Conservation (phyloP, 2,797 vertebrate genomes). For the Parotocinclus haroldoi region DNA sequence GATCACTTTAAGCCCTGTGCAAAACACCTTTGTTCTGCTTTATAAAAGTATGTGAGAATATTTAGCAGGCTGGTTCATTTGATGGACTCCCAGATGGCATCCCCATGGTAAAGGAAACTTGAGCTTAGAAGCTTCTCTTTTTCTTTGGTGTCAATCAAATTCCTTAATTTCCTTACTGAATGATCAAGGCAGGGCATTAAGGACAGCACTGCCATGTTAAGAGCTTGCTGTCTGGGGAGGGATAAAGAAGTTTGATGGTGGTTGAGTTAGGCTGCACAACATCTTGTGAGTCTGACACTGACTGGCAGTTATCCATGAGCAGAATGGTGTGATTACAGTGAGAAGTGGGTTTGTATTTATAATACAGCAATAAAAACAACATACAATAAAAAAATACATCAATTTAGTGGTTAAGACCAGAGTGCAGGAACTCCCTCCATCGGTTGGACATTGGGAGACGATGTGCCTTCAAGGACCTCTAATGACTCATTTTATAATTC, state of each 20-base stretch:
- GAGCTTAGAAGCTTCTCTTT: slow-evolving; percentile 43
- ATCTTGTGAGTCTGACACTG: background rate
- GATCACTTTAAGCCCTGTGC: slow-evolving; percentile 45
- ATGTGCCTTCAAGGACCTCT: too few species aligned
- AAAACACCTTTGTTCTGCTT: slow-evolving; percentile 45
- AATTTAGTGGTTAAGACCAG: too few species aligned
- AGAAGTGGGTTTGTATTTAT: too few species aligned
- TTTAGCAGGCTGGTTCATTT: slow-evolving; percentile 37
- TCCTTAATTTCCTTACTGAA: slow-evolving; percentile 53
- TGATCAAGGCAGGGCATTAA: slow-evolving; percentile 58
- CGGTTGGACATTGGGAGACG: too few species aligned
- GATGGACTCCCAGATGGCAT: slow-evolving; percentile 39
- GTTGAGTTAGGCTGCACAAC: background rate
- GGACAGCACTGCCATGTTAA: slow-evolving; percentile 43
- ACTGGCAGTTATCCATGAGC: background rate
- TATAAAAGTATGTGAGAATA: slow-evolving; percentile 51
- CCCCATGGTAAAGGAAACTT: slow-evolving; percentile 44
- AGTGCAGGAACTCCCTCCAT: too few species aligned
- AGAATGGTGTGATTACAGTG: too few species aligned
- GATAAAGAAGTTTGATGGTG: slow-evolving; percentile 22
- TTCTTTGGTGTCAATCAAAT: slow-evolving; percentile 53
- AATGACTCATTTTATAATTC: too few species aligned
- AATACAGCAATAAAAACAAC: too few species aligned
- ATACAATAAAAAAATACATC: too few species aligned
- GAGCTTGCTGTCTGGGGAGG: slow-evolving; percentile 46